A percentile compares a stretch with the other conserved stretches of the same genome.
phyloP scores from a whole-genome alignment of 2,888 invertebrate species.

The Caenorhabditis wallacei region DNA sequence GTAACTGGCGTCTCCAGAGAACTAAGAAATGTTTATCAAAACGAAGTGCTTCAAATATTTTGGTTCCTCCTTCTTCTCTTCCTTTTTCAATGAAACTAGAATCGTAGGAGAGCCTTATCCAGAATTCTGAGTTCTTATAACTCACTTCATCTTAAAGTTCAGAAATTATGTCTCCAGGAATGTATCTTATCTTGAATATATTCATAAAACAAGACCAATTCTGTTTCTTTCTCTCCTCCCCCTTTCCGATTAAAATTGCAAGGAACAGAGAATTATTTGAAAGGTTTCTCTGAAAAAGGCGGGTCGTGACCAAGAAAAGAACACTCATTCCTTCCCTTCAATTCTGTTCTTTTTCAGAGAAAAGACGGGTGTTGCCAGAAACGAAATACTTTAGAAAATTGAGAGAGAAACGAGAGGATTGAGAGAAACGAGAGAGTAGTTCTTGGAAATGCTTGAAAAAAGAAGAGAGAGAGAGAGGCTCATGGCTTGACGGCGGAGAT shows the following conservation, averaged over 20 bases:
- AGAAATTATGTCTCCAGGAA: not conserved
- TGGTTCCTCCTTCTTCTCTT: too few relatives aligned
- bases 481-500: constrained; percentile 15
- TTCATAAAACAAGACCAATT: not conserved
- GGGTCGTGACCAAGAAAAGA: constrained; percentile 7
- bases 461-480: constrained; percentile 7
- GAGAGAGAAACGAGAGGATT: not conserved
- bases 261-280: constrained; percentile 21
- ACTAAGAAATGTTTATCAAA: too few relatives aligned
- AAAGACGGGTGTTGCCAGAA: not conserved
- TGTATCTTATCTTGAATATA: not conserved
- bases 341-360: constrained; percentile 27
- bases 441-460: constrained; percentile 41
- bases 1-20: too few relatives aligned
- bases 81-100: too few relatives aligned
- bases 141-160: too few relatives aligned
- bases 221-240: constrained; percentile 7
- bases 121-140: too few relatives aligned
- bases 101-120: too few relatives aligned
- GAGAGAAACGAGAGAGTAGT: constrained; percentile 16
- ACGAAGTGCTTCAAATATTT: too few relatives aligned
- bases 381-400: not conserved
- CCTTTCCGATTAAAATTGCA: constrained; percentile 23
- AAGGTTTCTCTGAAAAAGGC: constrained; percentile 29
- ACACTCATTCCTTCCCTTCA: constrained; percentile 20